Evolutionary conservation across 2,888 invertebrate species (phyloP).

Genomic region (Blera fallax): DNA sequence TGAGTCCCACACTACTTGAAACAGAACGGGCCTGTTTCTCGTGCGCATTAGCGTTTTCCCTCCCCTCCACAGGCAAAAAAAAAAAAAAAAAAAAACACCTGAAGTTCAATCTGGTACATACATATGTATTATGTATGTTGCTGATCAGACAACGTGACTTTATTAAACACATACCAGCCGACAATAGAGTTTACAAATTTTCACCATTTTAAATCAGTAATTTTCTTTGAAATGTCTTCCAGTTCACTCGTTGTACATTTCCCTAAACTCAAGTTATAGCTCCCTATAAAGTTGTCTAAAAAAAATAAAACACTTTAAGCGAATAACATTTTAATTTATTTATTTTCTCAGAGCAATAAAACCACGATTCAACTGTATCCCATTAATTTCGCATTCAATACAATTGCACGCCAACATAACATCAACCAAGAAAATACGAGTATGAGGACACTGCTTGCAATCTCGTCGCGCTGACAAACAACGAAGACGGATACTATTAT

Average conservation of each 20-base stretch:
- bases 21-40: no score
- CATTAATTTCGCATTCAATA: not conserved
- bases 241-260: not conserved
- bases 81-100: no score
- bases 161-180: no score
- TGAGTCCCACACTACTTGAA: no score
- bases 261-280: not conserved
- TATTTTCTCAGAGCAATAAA: not conserved
- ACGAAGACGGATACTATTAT: constrained; percentile 17
- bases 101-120: no score
- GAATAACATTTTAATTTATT: not conserved
- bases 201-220: no score
- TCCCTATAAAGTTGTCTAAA: not conserved
- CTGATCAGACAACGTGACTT: no score
- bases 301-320: not conserved
- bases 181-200: no score
- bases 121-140: no score
- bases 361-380: not conserved
- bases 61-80: no score
- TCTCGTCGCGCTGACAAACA: constrained; percentile 30
- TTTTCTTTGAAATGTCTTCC: not conserved
- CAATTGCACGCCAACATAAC: not conserved
- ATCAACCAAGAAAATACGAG: not conserved
- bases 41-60: no score
- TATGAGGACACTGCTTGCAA: not conserved